phyloP scores from a whole-genome alignment of 2,888 invertebrate genomes.

The Lamellibrachia satsuma region DNA sequence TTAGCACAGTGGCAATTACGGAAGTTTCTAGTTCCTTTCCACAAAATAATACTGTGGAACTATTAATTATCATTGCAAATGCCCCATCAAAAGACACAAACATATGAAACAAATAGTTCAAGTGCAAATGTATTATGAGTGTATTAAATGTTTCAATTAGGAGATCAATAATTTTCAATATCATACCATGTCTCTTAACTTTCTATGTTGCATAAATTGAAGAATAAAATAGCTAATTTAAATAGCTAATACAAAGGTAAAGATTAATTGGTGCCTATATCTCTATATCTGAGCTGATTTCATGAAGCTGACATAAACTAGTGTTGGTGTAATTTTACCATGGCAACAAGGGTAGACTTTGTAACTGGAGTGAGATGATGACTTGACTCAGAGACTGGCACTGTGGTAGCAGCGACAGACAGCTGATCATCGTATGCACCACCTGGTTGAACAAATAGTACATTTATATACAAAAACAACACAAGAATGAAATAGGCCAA shows the following conservation, averaged over 20 bases:
- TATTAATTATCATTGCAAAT: too few relatives aligned
- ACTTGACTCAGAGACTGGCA: constrained; percentile 2
- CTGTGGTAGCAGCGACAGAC: background rate
- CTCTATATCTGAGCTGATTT: background rate
- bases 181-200: too few relatives aligned
- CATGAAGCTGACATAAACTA: background rate
- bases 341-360: background rate
- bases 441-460: background rate
- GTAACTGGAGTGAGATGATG: background rate
- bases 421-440: background rate
- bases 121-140: too few relatives aligned
- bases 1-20: too few relatives aligned
- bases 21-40: too few relatives aligned
- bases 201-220: too few relatives aligned
- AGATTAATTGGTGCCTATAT: background rate
- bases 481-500: background rate
- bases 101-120: too few relatives aligned
- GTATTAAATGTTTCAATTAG: too few relatives aligned
- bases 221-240: too few relatives aligned
- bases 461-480: background rate
- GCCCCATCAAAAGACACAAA: too few relatives aligned
- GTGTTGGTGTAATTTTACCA: background rate
- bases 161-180: too few relatives aligned
- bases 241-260: background rate
- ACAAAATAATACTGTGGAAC: too few relatives aligned